Base-by-base conservation (phyloP, 2,113 vertebrate genomes). In the Natator depressus region DNA sequence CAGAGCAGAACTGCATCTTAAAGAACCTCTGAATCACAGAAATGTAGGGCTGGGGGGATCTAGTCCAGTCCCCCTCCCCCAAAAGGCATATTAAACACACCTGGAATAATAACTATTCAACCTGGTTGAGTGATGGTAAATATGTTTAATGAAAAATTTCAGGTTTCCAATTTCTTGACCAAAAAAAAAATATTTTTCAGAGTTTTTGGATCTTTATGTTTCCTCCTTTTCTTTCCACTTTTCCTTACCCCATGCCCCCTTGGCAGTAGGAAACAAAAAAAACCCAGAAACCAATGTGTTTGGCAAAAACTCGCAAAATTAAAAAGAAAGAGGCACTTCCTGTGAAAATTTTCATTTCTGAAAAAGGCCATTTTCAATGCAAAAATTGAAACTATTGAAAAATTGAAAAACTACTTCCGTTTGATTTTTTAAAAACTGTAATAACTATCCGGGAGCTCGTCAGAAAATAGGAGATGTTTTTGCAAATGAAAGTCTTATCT, bases 1-100 rank as follows among this genome's bases (percentile, higher is more conserved):
- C 35, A 49, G 0, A 29, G 42, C 9, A 31, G 59, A 82, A 59
- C 3, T 0, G 1, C 4, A 4, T 10, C n/a, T 65, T 35, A 35
- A 93, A 49, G 19, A 78, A 13, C 12, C 35, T 2, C 1, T 12
- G 84, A 38, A 4, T 69, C 8, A 8, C 62, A n/a, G 8, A 69
- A n/a, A n/a, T 69, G 8, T n/a, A 69, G 62, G 55, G 55, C 55
- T 27, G 55, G 25, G 31, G 35, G 29, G 13, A 65, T 17, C 62
- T 35, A 35, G 31, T 4, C 31, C 31, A 17, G 42, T 65, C 29
- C 31, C 16, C 31, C 6, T 35, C 27, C 35, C n/a, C 35, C 20
- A 69, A n/a, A n/a, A 69, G 35, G 35, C 62, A 69, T 69, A 38
- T 72, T 72, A 38, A 72, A 20, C 22, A 19, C 10, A 22, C 13